These are phyloP conservation scores for Drosophila anomelani DNA, from an alignment of 2,888 invertebrate genomes.

Conservation along the genomic window DNA sequence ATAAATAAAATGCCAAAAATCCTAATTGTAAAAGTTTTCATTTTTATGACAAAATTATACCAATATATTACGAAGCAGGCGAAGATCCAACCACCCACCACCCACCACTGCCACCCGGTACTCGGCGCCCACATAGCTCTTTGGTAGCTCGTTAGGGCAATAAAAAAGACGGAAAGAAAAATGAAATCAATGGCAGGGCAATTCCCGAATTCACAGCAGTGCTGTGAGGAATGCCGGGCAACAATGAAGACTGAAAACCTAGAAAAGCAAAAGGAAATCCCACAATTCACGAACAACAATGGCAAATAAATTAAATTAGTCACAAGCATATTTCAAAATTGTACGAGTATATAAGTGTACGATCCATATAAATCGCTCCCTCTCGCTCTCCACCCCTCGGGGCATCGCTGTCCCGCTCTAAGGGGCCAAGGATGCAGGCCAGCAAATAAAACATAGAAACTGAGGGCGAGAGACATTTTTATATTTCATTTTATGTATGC, in stretches of 20 bases:
- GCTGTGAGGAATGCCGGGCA: conserved; percentile 51
- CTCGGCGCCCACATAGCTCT: conserved; percentile 31
- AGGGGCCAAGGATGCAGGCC: conserved; percentile 66
- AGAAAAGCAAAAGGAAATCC: conserved; percentile 67
- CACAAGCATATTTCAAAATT: conserved; percentile 77
- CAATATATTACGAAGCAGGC: conserved; percentile 59
- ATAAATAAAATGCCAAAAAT: conserved; percentile 65
- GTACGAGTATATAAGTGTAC: conserved; percentile 35
- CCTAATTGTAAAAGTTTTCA: conserved; percentile 73
- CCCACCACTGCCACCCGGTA: background rate
- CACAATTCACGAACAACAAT: conserved; percentile 74
- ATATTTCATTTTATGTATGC: conserved; percentile 64
- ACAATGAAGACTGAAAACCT: conserved; percentile 68
- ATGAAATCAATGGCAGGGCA: conserved; percentile 67
- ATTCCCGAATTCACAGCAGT: conserved; percentile 55
- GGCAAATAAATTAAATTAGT: conserved; percentile 79
- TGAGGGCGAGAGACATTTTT: conserved; percentile 50
- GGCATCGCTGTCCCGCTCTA: conserved; percentile 15
- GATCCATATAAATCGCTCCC: conserved; percentile 39
- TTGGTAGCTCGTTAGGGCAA: conserved; percentile 53
- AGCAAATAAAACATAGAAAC: conserved; percentile 56
- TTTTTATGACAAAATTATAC: conserved; percentile 70
- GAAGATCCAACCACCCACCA: conserved; percentile 21
- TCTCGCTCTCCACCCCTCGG: conserved; percentile 1
- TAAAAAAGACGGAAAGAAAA: conserved; percentile 39